Evolutionary conservation across 2,888 invertebrate species (phyloP), one percentile per base, ranked within the genome.

Genomic region (Ganaspis brasiliensis): DNA sequence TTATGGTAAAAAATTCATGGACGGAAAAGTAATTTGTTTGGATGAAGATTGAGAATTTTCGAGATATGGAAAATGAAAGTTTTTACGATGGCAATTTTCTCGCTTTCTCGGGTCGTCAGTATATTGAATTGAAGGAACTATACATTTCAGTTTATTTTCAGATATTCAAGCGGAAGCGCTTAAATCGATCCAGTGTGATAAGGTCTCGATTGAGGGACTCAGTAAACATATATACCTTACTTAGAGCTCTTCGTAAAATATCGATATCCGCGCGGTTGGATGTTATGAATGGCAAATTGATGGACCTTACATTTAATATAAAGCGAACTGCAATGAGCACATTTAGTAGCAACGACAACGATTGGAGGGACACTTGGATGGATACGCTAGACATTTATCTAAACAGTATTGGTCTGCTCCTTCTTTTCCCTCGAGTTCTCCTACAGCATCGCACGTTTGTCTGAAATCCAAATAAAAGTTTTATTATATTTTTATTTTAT

Each of bases 391-490:
- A 91, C 97, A 98, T 86, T 96, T 94, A 90, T 97, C 97, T 94
- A 96, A 94, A 90, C 98, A 98, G 89, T 96, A 96, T 31, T 96
- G 95, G 85, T 96, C 97, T 0, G 97, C 96, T 8, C 96, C 97
- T 0, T 94, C 93, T 57, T 93, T 93, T 10, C 95, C 95, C 83
- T 93, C 94, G 78, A 96, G 89, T 86, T 96, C 95, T 1, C 97
- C 97, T 31, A 96, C 92, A 0, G 97, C 97, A 78, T 96, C 95
- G 90, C 97, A 97, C n/a, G 94, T 94, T 88, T 95, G 94, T 73
- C 97, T 97, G 92, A 14, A 93, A 90, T 84, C 81, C 76, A 9
- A 79, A 40, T 12, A 9, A 3, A 40, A 40, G 26, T 72, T 72
- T 26, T 14, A 72, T 55, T 56, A 24, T 26, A 24, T 45, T 73